A percentile compares a stretch with the other conserved stretches of the same genome.
Evolutionary conservation across 2,888 invertebrate species (phyloP).

Genomic region (Melinaea menophilus): DNA sequence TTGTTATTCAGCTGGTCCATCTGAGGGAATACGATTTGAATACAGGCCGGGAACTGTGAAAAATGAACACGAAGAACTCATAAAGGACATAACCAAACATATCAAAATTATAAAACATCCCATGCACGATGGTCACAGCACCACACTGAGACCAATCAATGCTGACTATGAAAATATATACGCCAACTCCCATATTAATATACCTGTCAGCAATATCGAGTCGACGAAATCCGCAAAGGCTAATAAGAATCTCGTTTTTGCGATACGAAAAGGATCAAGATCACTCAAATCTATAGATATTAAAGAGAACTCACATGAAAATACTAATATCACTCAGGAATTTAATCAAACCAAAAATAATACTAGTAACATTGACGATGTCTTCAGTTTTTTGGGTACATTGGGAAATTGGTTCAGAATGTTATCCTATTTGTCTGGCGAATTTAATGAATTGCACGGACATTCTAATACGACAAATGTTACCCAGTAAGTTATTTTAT

Average conservation of each 20-base stretch:
- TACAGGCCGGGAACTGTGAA: conserved; percentile 29
- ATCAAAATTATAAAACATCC: conserved; percentile 32
- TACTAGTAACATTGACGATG: conserved; percentile 9
- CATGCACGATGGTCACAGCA: conserved; percentile 7
- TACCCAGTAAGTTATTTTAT: no score
- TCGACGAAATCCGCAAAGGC: conserved; percentile 2
- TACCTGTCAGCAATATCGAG: no score
- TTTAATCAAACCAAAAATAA: neutral
- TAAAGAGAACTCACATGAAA: neutral
- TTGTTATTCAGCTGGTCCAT: no score
- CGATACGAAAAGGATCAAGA: conserved; percentile 18
- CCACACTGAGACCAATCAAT: neutral
- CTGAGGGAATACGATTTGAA: conserved; percentile 44
- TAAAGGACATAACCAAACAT: conserved; percentile 38
- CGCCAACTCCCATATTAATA: neutral
- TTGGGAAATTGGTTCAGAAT: conserved; percentile 49
- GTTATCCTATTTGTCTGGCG: conserved; percentile 38
- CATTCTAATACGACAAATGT: no score
- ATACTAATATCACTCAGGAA: neutral
- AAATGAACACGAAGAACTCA: conserved; percentile 33
- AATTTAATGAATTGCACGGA: conserved; percentile 15
- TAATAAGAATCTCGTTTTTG: conserved; percentile 10
- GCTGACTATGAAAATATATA: conserved; percentile 12
- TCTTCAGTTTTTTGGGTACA: conserved; percentile 42
- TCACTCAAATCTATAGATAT: conserved; percentile 23